Conservation (phyloP, 2,888 invertebrate genomes). For the Coremacera marginata region DNA sequence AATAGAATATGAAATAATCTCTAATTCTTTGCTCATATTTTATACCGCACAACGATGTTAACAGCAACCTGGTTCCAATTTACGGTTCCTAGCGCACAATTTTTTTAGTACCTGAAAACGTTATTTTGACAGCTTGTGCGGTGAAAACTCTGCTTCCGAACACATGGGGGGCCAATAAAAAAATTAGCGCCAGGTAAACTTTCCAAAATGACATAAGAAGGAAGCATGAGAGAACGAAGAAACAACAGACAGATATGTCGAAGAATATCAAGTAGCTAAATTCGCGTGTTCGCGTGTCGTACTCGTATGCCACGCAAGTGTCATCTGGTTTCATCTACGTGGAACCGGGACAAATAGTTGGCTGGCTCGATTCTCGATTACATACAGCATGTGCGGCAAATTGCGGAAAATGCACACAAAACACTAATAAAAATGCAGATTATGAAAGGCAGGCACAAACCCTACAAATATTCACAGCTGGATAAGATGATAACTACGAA, state of each 20-base stretch:
- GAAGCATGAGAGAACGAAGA: neutral
- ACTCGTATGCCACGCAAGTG: neutral
- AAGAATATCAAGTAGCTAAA: neutral
- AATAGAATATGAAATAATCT: too few relatives aligned
- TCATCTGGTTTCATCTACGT: neutral
- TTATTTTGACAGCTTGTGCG: neutral
- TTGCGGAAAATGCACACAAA: conserved; percentile 18
- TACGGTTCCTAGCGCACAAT: neutral
- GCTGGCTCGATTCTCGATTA: neutral
- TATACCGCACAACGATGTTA: neutral
- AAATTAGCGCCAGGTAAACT: conserved; percentile 21
- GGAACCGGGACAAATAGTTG: neutral
- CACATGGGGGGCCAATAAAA: neutral
- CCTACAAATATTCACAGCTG: too few relatives aligned
- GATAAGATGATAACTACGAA: too few relatives aligned
- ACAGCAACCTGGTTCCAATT: neutral
- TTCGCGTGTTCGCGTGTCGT: conserved; percentile 5
- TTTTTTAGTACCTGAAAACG: too few relatives aligned
- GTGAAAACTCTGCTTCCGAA: neutral
- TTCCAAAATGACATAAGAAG: neutral
- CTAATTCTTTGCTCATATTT: neutral
- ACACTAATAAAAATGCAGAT: conserved; percentile 22
- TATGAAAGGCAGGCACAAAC: neutral
- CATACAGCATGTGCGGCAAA: conserved; percentile 14
- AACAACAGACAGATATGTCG: neutral